These are phyloP conservation scores for Urocynchramus pylzowi DNA, from an alignment of 2,113 vertebrate species.

Conservation along the genomic window DNA sequence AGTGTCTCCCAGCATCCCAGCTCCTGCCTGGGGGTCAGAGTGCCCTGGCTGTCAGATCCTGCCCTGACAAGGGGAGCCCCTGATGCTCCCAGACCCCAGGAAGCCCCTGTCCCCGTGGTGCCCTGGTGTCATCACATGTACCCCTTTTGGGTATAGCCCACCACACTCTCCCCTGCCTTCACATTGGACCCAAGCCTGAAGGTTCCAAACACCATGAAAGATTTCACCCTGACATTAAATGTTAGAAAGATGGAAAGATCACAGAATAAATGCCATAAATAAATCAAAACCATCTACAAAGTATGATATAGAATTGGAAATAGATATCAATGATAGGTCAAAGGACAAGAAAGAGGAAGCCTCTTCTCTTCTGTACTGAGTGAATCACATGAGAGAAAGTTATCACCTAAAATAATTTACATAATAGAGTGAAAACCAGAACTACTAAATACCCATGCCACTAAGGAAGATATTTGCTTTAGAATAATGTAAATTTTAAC, in stretches of 20 bases:
- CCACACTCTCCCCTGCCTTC: neutral
- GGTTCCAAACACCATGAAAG: neutral
- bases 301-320: neutral
- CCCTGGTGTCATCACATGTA: neutral
- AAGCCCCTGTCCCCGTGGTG: rapidly evolving
- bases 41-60: neutral
- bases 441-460: neutral
- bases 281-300: neutral
- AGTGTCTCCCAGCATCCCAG: neutral
- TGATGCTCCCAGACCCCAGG: neutral
- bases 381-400: neutral
- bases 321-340: neutral
- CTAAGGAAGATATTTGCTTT: neutral
- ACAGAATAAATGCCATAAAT: neutral
- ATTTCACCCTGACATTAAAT: neutral
- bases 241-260: neutral
- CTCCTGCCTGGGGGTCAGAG: neutral
- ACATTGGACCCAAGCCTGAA: neutral
- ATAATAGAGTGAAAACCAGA: neutral
- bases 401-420: neutral
- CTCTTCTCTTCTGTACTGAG: neutral
- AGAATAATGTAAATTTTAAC: neutral
- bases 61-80: neutral
- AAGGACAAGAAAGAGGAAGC: neutral
- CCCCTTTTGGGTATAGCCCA: neutral